Base-by-base conservation (phyloP, 1,140 invertebrate genomes). In the Probaryconus sp. region DNA sequence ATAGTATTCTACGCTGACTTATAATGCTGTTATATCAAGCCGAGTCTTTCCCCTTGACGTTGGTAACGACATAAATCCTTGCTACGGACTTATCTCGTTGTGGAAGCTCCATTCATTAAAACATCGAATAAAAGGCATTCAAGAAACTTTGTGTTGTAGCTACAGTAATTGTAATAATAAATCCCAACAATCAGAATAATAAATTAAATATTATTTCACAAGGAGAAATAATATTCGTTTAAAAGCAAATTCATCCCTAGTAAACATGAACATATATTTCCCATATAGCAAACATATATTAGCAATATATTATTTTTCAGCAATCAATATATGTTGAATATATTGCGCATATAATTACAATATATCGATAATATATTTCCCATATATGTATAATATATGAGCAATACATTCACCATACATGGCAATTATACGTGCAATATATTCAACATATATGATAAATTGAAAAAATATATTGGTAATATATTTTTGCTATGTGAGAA, bases 111-210 rank as follows among this genome's bases (percentile, higher is more conserved):
- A 70, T 70, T 76, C 61, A 70, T 76, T 76, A 70, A 70, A 61
- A 65, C 55, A 76, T 67, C 73, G 48, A 76, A 76, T 76, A 76
- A 76, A 70, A 76, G 73, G 55, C 47, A 31, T 67, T 70, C 67
- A 63, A 76, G 51, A 60, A 70, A 70, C 14, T 70, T 70, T 37
- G 40, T 28, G 24, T 51, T 42, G 51, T 47, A 60, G 65, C 72
- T 68, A 63, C 63, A 50, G 63, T 60, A 53, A 65, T 60, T 38
- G 43, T 69, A 60, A 65, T 64, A 75, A 64, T 69, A 69, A 74
- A 69, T 67, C 65, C 45, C 16, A 9, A 47, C 30, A 48, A 75
- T 75, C 72, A 47, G 51, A 70, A 69, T 55, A 42, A 50, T 53
- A 68, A 74, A 74, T 68, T 68, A 61, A 74, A 74, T 68, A 63